Percentiles rank a stretch among this genome's conserved stretches.
Conservation (phyloP, 2,113 vertebrate species). For the Tenebrosternarchus preto region DNA sequence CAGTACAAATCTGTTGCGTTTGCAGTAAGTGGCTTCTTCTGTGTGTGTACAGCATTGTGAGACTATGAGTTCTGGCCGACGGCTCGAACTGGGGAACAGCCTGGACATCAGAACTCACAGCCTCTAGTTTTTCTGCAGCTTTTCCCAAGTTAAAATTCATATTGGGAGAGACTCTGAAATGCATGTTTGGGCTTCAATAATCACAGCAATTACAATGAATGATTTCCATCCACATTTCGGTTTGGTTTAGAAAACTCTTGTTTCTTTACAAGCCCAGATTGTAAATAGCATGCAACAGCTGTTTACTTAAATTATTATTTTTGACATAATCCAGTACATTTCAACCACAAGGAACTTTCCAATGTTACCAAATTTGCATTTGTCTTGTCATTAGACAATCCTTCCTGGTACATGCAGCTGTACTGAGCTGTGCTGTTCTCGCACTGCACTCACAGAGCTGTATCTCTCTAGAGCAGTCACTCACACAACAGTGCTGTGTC, state of each 20-base stretch:
- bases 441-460: too few species aligned
- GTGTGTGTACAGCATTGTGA: not conserved
- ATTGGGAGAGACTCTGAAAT: constrained; percentile 16
- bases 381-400: too few species aligned
- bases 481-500: too few species aligned
- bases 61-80: too few species aligned
- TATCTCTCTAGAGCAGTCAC: too few species aligned
- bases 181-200: constrained; percentile 35
- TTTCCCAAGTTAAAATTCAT: constrained; percentile 18
- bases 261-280: constrained; percentile 18
- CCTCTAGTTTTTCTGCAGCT: not conserved
- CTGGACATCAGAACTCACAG: not conserved
- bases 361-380: too few species aligned
- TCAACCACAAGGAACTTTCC: constrained; percentile 1
- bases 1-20: too few species aligned
- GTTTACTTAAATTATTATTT: constrained; percentile 18
- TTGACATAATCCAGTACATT: constrained; percentile 4
- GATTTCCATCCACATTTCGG: constrained; percentile 21
- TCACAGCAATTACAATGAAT: constrained; percentile 26
- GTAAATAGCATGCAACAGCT: not conserved
- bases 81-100: not conserved
- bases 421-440: too few species aligned
- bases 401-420: too few species aligned
- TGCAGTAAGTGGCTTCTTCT: not conserved
- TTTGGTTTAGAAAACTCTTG: constrained; percentile 7